Conservation (phyloP, 2,888 invertebrate species). For the Cetonia aurata region DNA sequence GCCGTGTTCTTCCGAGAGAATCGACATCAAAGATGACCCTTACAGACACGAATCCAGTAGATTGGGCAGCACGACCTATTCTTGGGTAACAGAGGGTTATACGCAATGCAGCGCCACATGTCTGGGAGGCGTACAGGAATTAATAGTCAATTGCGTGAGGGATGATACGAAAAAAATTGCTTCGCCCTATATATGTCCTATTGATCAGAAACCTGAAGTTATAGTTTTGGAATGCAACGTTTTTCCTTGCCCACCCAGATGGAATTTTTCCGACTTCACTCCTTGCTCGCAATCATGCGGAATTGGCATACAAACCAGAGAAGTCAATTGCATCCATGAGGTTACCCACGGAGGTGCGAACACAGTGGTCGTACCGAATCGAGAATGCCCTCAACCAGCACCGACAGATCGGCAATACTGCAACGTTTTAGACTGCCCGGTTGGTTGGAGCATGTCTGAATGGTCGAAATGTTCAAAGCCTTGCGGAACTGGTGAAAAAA, state of each 20-base stretch:
- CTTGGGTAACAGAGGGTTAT: conserved; percentile 91
- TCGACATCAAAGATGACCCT: conserved; percentile 70
- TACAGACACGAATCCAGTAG: conserved; percentile 56
- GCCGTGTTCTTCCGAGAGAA: conserved; percentile 74
- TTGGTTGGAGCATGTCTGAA: conserved; percentile 87
- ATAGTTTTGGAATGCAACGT: conserved; percentile 93
- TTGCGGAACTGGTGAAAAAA: conserved; percentile 94
- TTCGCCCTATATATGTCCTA: conserved; percentile 88
- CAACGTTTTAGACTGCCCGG: conserved; percentile 93
- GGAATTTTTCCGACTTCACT: conserved; percentile 92
- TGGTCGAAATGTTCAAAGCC: conserved; percentile 94
- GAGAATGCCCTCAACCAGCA: conserved; percentile 92
- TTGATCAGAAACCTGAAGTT: conserved; percentile 89
- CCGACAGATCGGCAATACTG: conserved; percentile 92
- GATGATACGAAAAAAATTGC: conserved; percentile 90
- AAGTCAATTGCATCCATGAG: conserved; percentile 89
- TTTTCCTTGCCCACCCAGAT: conserved; percentile 94
- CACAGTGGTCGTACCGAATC: conserved; percentile 92
- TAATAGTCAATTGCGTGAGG: conserved; percentile 89
- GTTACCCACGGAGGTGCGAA: conserved; percentile 90
- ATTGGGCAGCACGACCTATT: conserved; percentile 77
- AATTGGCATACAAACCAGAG: conserved; percentile 91
- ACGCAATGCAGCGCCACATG: conserved; percentile 96
- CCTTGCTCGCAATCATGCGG: conserved; percentile 95
- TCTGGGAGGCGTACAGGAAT: conserved; percentile 88